phyloP scores from a whole-genome alignment of 2,113 vertebrate species.

The Machaerirhynchus nigripectus region DNA sequence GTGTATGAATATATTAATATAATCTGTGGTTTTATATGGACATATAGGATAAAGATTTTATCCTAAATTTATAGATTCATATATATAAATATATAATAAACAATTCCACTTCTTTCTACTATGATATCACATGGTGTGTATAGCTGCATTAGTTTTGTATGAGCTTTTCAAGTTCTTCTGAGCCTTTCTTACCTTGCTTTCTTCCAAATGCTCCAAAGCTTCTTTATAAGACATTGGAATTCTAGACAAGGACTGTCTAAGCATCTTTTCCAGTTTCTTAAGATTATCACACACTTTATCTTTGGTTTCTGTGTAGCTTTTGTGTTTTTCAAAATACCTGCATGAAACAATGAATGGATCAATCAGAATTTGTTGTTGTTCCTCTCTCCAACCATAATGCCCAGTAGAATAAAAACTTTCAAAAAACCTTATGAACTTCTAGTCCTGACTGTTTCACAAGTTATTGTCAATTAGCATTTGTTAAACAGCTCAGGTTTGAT shows the following conservation, averaged over 20 bases:
- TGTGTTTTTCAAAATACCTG: slow-evolving; percentile 81
- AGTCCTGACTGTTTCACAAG: neutral
- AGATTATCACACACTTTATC: slow-evolving; percentile 73
- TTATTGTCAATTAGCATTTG: neutral
- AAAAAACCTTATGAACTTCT: neutral
- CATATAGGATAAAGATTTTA: neutral
- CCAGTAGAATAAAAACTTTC: neutral
- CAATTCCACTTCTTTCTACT: neutral
- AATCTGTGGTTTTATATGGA: neutral
- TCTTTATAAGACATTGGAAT: slow-evolving; percentile 79
- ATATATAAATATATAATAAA: neutral
- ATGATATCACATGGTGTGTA: neutral
- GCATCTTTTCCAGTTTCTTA: slow-evolving; percentile 58
- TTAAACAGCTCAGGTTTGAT: neutral
- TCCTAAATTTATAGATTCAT: neutral
- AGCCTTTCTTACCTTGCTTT: slow-evolving; percentile 74
- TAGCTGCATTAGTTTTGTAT: neutral
- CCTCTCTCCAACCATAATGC: neutral
- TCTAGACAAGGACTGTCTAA: slow-evolving; percentile 61
- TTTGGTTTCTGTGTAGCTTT: slow-evolving; percentile 58
- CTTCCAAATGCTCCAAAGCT: slow-evolving; percentile 73
- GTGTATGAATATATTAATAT: neutral
- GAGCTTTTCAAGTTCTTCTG: neutral
- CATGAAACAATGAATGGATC: neutral
- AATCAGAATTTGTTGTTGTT: neutral